Base-by-base conservation (phyloP, 2,797 vertebrate genomes). In the Novumbra hubbsi region DNA sequence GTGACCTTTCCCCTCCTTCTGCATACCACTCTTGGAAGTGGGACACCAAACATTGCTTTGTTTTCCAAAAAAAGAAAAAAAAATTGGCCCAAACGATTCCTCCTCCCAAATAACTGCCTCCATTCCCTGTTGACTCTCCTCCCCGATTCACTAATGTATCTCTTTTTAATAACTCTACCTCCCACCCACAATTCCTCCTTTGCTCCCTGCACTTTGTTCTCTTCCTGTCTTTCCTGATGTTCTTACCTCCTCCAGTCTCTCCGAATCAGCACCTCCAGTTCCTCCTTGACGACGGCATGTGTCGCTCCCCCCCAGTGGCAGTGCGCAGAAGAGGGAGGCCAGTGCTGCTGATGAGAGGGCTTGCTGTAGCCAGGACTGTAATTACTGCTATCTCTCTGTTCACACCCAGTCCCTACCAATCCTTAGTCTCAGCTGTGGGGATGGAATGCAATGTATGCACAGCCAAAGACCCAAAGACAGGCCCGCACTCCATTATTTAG, bases 221-320 rank as follows among this genome's bases (percentile, higher is more conserved):
- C 73, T 76, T 71, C 50, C 19, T 69, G 6, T 15, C 34, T 77
- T 45, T 73, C 48, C 0, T 19, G 11, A 24, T 70, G n/a, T 32
- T 67, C 24, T 52, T 34, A 50, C 27, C 7, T 75, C 57, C 32
- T 24, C 24, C 16, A 12, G 11, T 41, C 60, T 41, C 32, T 70
- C 32, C 66, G 73, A 75, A 73, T 68, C n/a, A 68, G 60, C 55
- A 48, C 49, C 60, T 50, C 38, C 48, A 45, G 76, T 80, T 72
- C 72, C 4, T 75, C 83, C 70, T 72, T 84, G 75, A 78, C 74
- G 80, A 68, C 78, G 72, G 75, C 79, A 82, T 84, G 78, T 68
- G 24, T 50, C 60, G 67, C 32, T 72, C 72, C 78, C 75, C 78
- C 75, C 67, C 70, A 75, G 66, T 24, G 14, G 5, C 15, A 60